Conservation (phyloP, 2,113 vertebrate genomes). For the Channa maculata region DNA sequence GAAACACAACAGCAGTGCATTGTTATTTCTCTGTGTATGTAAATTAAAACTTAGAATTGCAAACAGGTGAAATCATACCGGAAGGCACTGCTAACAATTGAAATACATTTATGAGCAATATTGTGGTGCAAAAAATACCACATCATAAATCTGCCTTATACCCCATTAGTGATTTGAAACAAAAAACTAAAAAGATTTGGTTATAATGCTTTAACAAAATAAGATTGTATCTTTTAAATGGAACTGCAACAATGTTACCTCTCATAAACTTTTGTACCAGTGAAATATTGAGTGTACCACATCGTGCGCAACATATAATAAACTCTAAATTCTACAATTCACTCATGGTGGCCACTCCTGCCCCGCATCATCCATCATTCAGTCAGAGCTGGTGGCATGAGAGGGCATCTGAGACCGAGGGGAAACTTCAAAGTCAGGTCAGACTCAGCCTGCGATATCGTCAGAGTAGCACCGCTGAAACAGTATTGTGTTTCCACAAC, state of each 20-base stretch:
- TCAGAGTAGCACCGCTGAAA: constrained; percentile 41
- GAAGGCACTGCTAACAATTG: background rate
- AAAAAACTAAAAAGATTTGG: no score
- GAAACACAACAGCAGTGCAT: background rate
- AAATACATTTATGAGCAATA: no score
- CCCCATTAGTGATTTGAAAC: no score
- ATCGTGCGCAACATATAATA: background rate
- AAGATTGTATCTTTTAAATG: no score
- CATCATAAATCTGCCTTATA: no score
- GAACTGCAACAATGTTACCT: no score
- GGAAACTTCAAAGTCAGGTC: constrained; percentile 62
- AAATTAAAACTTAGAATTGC: background rate
- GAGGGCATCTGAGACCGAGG: constrained; percentile 34
- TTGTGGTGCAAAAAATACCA: no score
- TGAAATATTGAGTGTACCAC: no score
- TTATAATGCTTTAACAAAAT: no score
- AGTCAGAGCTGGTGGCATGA: constrained; percentile 42
- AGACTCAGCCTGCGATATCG: background rate
- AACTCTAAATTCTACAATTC: constrained; percentile 11
- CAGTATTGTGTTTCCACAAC: constrained; percentile 69
- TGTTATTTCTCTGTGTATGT: background rate
- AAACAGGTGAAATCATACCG: background rate
- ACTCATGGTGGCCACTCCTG: constrained; percentile 15
- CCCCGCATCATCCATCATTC: constrained; percentile 54
- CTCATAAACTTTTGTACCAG: no score